Evolutionary conservation across 2,888 invertebrate species (phyloP), one percentile per base, ranked within the genome.

Genomic region (Leuctra nigra): DNA sequence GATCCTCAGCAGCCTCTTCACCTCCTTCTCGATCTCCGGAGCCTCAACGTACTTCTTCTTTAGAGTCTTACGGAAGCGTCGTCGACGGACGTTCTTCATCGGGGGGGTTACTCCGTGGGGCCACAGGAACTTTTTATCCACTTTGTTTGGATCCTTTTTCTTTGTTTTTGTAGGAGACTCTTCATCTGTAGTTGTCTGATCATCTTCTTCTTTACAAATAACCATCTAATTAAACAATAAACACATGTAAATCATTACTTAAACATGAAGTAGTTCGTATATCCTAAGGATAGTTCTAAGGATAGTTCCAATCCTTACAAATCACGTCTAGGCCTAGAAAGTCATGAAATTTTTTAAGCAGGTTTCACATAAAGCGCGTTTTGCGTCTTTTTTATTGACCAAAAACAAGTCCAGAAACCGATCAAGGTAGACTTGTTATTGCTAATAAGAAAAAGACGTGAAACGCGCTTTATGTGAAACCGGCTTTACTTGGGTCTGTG

Each of bases 11-110:
- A 99, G 74, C 36, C 95, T 78, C 70, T 96, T 95, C 0, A 99
- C 93, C 76, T 99, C 98, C 70, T 96, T 96, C 69, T 99, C 98
- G 62, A 97, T 94, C 75, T 98, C 97, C 1, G 97, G 96, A 22
- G 94, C 92, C 73, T 97, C 97, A 1, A 92, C 91, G 73, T 90
- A 92, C 73, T 98, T 99, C 72, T 99, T 99, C 70, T 92, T 93
- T 24, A 97, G 71, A 0, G 95, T 96, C 75, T 96, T 96, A 33
- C 97, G 80, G 68, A 97, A 97, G 57, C 97, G 79, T 55, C 95
- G 79, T 64, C 90, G 90, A 9, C 97, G 79, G 0, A 95, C 91
- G 74, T 98, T 98, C 72, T 98, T 99, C 57, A 95, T 78, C 0
- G 98, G 96, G 0, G 96, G 94, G 2, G 97, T 94, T 46, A 99